Base-by-base conservation (phyloP, 2,888 invertebrate genomes). In the Xylocampa areola region DNA sequence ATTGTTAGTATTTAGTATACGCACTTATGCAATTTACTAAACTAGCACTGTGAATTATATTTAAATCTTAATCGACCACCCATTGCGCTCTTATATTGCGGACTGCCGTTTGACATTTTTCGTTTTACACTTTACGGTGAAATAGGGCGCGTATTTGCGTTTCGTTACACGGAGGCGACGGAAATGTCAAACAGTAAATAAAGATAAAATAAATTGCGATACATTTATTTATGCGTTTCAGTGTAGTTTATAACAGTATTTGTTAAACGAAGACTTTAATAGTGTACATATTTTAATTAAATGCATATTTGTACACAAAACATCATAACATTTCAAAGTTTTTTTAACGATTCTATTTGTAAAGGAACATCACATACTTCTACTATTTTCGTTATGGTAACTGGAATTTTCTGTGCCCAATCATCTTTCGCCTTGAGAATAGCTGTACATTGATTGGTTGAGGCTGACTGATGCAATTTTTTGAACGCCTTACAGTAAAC, bases 1-100 rank as follows among this genome's bases (percentile, higher is more conserved):
- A 92, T 92, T 78, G 81, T 91, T 76, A 69, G 68, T 81, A 81
- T 75, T 84, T 84, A 65, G 39, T 50, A 54, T 55, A 68, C 85
- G 85, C 80, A 80, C 68, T n/a, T n/a, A 67, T 73, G 63, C 52
- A 81, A 82, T 81, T 53, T 75, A n/a, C n/a, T n/a, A 80, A 82
- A 81, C 68, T 80, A 83, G 64, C 65, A 80, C 77, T 85, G 86
- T 53, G 64, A 79, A 61, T 69, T 37, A 65, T 68, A 68, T 53
- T 54, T 64, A 48, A 67, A 65, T 54, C 59, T 62, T 47, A 51
- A 36, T 55, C 75, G 73, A 79, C 73, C 61, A 70, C 80, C 82
- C 89, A 88, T 87, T 27, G 54, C 81, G 79, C 71, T 78, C 73
- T 71, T 72, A 64, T 35, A 78, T 50, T 68, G 52, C 60, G 55